Evolutionary conservation across 2,113 vertebrate genomes (phyloP).

Genomic region (Oryzias javanicus): DNA sequence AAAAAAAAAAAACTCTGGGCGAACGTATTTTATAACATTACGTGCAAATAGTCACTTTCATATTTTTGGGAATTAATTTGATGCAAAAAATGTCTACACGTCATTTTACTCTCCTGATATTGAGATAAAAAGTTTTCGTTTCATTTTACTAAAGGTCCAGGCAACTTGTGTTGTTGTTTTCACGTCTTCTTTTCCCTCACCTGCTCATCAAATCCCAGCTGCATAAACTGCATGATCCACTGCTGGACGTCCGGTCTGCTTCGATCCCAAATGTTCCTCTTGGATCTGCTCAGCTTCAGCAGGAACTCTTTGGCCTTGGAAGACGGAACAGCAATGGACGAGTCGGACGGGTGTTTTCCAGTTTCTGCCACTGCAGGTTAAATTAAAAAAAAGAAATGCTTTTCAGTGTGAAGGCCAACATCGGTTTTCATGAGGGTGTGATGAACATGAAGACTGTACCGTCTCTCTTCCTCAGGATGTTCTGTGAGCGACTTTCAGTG

Average conservation of each 20-base stretch:
- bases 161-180: too few relatives aligned
- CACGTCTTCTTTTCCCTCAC: constrained; percentile 65
- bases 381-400: not conserved
- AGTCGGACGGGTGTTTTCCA: constrained; percentile 26
- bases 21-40: too few relatives aligned
- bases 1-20: too few relatives aligned
- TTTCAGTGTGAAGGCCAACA: too few relatives aligned
- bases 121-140: too few relatives aligned
- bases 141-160: too few relatives aligned
- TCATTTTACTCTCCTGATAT: too few relatives aligned
- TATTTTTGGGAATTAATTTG: too few relatives aligned
- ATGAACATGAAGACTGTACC: constrained; percentile 62
- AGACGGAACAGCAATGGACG: constrained; percentile 70
- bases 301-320: constrained; percentile 86
- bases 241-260: constrained; percentile 89
- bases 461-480: constrained; percentile 81
- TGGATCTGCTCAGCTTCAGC: constrained; percentile 77
- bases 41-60: too few relatives aligned
- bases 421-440: too few relatives aligned
- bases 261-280: constrained; percentile 90
- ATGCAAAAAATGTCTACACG: too few relatives aligned
- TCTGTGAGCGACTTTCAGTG: constrained; percentile 79
- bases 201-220: constrained; percentile 90
- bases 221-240: constrained; percentile 95
- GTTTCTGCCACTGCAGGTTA: constrained; percentile 45